Evolutionary conservation across 2,888 invertebrate species (phyloP).

Genomic region (Branchellion lobata): DNA sequence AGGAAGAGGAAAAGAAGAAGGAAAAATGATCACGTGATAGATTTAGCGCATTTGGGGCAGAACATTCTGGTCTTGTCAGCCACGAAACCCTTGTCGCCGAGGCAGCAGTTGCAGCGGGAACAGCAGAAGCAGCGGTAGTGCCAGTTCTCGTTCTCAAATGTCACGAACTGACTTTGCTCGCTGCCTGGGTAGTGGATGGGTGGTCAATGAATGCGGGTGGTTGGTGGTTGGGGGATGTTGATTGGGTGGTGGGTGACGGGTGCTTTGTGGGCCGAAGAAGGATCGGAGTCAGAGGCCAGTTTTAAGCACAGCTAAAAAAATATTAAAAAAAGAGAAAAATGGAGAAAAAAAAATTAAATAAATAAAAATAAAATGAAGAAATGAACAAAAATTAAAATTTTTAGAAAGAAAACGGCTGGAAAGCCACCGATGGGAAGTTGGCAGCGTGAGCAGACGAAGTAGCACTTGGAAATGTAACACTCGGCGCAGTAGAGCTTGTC

Average conservation of each 20-base stretch:
- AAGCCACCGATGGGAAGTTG: conserved; percentile 35
- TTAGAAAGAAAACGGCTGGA: neutral
- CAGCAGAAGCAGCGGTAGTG: conserved; percentile 44
- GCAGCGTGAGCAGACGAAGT: conserved; percentile 39
- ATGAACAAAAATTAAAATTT: neutral
- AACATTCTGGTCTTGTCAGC: conserved; percentile 32
- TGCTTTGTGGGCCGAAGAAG: neutral
- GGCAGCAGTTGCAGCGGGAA: conserved; percentile 32
- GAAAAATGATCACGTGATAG: too few relatives aligned
- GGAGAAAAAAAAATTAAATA: conserved; percentile 1
- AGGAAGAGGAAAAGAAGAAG: too few relatives aligned
- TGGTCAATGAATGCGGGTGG: neutral
- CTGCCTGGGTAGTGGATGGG: conserved; percentile 22
- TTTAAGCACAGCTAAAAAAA: too few relatives aligned
- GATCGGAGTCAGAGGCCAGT: too few relatives aligned
- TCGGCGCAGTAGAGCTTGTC: conserved; percentile 39
- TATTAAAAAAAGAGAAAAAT: too few relatives aligned
- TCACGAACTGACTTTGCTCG: conserved; percentile 35
- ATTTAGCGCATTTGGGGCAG: conserved; percentile 41
- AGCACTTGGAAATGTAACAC: conserved; percentile 25
- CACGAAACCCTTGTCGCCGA: conserved; percentile 41
- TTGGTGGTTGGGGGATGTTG: neutral
- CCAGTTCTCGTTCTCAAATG: conserved; percentile 43
- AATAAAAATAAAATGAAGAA: too few relatives aligned
- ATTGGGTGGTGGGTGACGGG: too few relatives aligned